These are phyloP conservation scores for Stenotaenia linearis DNA, from an alignment of 2,888 invertebrate genomes.

Conservation along the genomic window DNA sequence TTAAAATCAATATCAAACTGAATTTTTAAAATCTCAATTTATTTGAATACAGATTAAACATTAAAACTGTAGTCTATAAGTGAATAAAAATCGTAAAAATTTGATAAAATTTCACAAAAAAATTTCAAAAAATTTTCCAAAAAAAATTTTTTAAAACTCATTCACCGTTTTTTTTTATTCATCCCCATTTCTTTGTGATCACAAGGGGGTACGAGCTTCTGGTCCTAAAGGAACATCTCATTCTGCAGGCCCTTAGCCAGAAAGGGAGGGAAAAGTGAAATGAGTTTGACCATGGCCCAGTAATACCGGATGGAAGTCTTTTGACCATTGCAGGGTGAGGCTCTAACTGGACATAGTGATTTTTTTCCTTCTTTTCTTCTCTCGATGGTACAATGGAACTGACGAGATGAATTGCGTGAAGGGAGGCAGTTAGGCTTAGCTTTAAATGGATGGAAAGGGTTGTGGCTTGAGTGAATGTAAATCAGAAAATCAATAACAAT, in stretches of 20 bases:
- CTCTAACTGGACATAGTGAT: slow-evolving; percentile 6
- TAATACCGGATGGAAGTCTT: slow-evolving; percentile 17
- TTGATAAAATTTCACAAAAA: background rate
- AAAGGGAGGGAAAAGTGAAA: slow-evolving; percentile 14
- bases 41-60: background rate
- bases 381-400: background rate
- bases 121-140: background rate
- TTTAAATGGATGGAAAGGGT: background rate
- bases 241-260: slow-evolving; percentile 11
- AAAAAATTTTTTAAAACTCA: background rate
- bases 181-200: background rate
- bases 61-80: background rate
- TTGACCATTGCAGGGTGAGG: slow-evolving; percentile 6
- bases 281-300: slow-evolving; percentile 19
- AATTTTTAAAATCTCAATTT: background rate
- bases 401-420: slow-evolving; percentile 8
- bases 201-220: background rate
- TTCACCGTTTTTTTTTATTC: background rate
- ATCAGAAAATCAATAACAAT: slow-evolving; percentile 19
- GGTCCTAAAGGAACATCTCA: slow-evolving; percentile 11
- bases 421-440: slow-evolving; percentile 15
- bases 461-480: slow-evolving; percentile 4
- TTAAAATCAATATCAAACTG: background rate
- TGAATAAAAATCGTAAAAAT: too few relatives aligned
- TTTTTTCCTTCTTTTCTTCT: background rate